Percentiles rank a stretch among this genome's conserved stretches.
Evolutionary conservation across 2,888 invertebrate genomes (phyloP).

Genomic region (Drosophila vallismaia): DNA sequence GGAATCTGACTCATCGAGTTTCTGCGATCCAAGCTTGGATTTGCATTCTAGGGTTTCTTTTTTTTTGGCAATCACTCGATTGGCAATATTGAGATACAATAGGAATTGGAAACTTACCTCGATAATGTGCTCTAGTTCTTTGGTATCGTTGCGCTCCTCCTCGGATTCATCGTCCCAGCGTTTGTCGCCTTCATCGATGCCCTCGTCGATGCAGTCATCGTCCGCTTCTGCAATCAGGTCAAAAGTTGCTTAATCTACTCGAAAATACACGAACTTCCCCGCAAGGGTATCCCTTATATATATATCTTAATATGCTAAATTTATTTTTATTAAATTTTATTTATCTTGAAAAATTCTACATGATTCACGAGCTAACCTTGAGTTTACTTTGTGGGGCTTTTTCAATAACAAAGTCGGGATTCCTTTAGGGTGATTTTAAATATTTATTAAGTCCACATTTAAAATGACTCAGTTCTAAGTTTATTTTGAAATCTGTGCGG

Average conservation of each 20-base stretch:
- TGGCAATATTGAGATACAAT: conserved; percentile 56
- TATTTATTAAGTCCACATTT: not conserved
- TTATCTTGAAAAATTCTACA: not conserved
- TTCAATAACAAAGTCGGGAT: not conserved
- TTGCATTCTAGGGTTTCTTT: conserved; percentile 26
- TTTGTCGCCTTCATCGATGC: conserved; percentile 89
- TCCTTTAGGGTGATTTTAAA: not conserved
- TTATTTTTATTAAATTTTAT: not conserved
- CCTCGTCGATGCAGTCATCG: conserved; percentile 95
- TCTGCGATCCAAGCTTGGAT: conserved; percentile 18
- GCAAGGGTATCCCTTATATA: not conserved
- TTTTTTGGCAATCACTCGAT: conserved; percentile 33
- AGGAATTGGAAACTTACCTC: conserved; percentile 77
- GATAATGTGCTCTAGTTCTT: conserved; percentile 84
- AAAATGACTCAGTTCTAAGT: not conserved
- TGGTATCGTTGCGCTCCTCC: conserved; percentile 84
- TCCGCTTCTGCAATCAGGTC: conserved; percentile 86
- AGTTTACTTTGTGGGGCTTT: not conserved
- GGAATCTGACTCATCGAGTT: conserved; percentile 32
- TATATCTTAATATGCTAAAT: not conserved
- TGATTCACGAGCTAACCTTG: conserved; percentile 1
- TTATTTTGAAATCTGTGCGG: not conserved
- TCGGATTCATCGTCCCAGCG: conserved; percentile 86
- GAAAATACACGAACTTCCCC: not conserved
- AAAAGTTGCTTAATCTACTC: not conserved